Evolutionary conservation across 2,888 invertebrate species (phyloP), one percentile per base, ranked within the genome.

Genomic region (Quadriops clusia): DNA sequence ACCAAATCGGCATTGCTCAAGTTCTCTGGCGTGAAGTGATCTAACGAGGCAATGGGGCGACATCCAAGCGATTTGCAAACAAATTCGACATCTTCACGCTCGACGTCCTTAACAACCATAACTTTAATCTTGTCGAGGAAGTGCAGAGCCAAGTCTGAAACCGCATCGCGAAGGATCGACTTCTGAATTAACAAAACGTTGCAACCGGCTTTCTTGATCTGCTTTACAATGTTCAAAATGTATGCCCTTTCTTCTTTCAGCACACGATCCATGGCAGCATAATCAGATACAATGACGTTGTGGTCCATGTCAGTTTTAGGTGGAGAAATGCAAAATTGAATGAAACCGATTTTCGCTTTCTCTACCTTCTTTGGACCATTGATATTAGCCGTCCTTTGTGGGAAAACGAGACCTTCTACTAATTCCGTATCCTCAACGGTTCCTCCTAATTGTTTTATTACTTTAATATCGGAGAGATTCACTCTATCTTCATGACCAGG

Each of bases 271-370:
- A 99, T 99, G 28, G 95, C 95, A n/a, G 95, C 79, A 60, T 99
- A 99, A 60, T 99, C 98, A 0, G 94, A 90, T 12, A 99, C 91
- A 47, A 99, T 74, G 3, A 89, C 82, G 56, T 82, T 91, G 64
- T 91, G 90, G 52, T 93, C 91, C 90, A 94, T 93, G 79, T 99
- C 97, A 32, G 98, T 98, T 67, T 99, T 99, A 5, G 98, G 98
- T 30, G 98, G 90, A 8, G 98, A 98, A 59, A 99, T 89, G 59
- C 98, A 99, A 64, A 99, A 99, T 62, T 99, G 98, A 44, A 99
- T 97, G 9, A 99, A 75, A 36, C 87, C 98, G 61, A 99, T 91
- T 65, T 94, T 97, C 4, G 95, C 97, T 58, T 97, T 97, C 60
- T 98, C 97, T 35, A 98, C 72, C 45, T 83, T 77, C 50, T 80